These are phyloP conservation scores for Drosophila anceps DNA, from an alignment of 2,888 invertebrate genomes.

Conservation along the genomic window DNA sequence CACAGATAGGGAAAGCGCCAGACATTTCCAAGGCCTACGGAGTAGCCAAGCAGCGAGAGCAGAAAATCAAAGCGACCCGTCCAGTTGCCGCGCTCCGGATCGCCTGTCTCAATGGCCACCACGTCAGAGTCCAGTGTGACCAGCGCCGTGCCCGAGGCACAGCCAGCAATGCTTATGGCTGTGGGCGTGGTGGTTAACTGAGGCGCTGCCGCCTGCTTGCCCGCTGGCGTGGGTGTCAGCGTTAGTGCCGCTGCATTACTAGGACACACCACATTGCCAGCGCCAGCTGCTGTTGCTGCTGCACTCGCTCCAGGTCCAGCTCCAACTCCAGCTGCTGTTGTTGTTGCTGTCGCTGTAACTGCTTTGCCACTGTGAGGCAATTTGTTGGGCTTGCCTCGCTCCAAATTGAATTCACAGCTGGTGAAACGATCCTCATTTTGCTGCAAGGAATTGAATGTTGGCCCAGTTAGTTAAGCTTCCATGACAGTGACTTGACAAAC, in stretches of 20 bases:
- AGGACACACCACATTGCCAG: slow-evolving; percentile 55
- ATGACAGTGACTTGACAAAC: slow-evolving; percentile 56
- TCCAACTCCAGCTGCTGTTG: slow-evolving; percentile 9
- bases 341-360: slow-evolving; percentile 28
- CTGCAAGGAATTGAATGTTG: slow-evolving; percentile 51
- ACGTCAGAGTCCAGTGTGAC: slow-evolving; percentile 72
- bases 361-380: slow-evolving; percentile 56
- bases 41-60: slow-evolving; percentile 90
- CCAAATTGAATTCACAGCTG: slow-evolving; percentile 62
- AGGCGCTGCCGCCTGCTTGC: slow-evolving; percentile 41
- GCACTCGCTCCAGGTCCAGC: slow-evolving; percentile 15
- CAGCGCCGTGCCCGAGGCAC: slow-evolving; percentile 82
- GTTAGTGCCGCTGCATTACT: slow-evolving; percentile 56
- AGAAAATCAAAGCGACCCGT: slow-evolving; percentile 91
- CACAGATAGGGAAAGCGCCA: slow-evolving; percentile 92
- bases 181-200: slow-evolving; percentile 71
- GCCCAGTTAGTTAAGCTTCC: slow-evolving; percentile 47
- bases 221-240: slow-evolving; percentile 37
- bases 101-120: slow-evolving; percentile 39
- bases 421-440: slow-evolving; percentile 82
- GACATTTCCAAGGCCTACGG: slow-evolving; percentile 91
- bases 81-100: slow-evolving; percentile 90
- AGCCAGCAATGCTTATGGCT: slow-evolving; percentile 77
- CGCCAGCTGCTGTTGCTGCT: background rate
- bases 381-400: slow-evolving; percentile 31